Base-by-base conservation (phyloP, 1,140 invertebrate species). In the Rhagoletis zephyria region DNA sequence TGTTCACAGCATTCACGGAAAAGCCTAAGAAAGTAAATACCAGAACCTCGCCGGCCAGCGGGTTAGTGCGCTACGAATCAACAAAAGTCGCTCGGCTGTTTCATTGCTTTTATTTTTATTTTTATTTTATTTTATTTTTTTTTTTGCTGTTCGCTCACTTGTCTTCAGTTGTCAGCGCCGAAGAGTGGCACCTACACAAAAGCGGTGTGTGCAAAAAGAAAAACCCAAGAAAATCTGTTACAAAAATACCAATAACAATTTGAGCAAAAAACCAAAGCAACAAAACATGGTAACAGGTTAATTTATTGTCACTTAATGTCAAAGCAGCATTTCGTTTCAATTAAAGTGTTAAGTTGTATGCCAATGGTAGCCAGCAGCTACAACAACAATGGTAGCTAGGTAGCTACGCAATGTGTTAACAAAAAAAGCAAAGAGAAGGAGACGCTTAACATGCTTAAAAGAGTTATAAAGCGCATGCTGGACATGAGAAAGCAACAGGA, bases 221-320 rank as follows among this genome's bases (percentile, higher is more conserved):
- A 30, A 30, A 56, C 5, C 51, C 5, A 56, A 56, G 10, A 67
- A 67, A 7, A 67, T 67, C 19, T 19, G 9, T 30, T 10, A 67
- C 64, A 2, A 67, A 40, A 67, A 42, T 30, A 1, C 9, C 64
- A n/a, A 64, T 6, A 9, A 65, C 19, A 67, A 42, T 19, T 10
- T 10, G 30, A 19, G 30, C 30, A 67, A 40, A 30, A 40, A 16
- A 64, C 16, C 61, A 64, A 64, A 19, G 30, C 19, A 64, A 40
- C 63, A 64, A n/a, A 19, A 67, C 64, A 67, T 67, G 64, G 19
- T 30, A 67, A 67, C 64, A 65, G 30, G 90, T 91, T 91, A 91
- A 91, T 91, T 91, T 91, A 91, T 91, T 88, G 90, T 91, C 89
- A 91, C 91, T 91, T 91, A 91, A 90, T 90, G 90, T 90, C 90